Base-by-base conservation (phyloP, 2,888 invertebrate genomes). In the Calephelis perditalis region DNA sequence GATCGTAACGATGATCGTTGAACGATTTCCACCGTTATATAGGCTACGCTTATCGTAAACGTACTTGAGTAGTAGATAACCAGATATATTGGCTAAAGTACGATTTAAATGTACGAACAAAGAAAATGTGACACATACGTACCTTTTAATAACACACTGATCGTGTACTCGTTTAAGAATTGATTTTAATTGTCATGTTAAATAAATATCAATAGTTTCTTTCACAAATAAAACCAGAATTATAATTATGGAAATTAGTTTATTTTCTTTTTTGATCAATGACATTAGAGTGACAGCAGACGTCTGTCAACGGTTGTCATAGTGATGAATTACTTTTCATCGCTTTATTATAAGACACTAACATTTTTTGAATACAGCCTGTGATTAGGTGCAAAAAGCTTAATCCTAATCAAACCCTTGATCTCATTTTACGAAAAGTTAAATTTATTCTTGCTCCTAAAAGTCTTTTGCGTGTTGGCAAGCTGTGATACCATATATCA, bases 401-500 rank as follows among this genome's bases (percentile, higher is more conserved):
- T 15, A 15, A 15, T 15, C 1, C 15, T 57, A 7, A 37, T 8
- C 46, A 9, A 54, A 52, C 59, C 47, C 36, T 7, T 56, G 15
- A 5, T n/a, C 36, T 56, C 78, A 88, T 84, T 84, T 91, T 92
- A 67, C 94, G 82, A 71, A 94, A 94, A 6, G 94, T 94, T 66
- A 95, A 86, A 80, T 94, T 95, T 56, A 95, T 92, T 76, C 94
- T 83, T 43, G 92, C 84, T 47, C 91, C 91, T 35, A 73, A 63
- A 12, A 92, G 78, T 63, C 79, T 91, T 74, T 93, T 94, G 44
- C 94, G 82, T 6, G 79, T 80, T 0, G 95, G 95, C 63, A 95
- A 77, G 6, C 93, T 92, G 77, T 95, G 95, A 75, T 94, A 95
- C 95, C 95, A 95, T 68, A 87, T 79, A 59, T 89, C 84, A 71